Conservation (phyloP, 2,797 vertebrate genomes). For the Remorina albescens region DNA sequence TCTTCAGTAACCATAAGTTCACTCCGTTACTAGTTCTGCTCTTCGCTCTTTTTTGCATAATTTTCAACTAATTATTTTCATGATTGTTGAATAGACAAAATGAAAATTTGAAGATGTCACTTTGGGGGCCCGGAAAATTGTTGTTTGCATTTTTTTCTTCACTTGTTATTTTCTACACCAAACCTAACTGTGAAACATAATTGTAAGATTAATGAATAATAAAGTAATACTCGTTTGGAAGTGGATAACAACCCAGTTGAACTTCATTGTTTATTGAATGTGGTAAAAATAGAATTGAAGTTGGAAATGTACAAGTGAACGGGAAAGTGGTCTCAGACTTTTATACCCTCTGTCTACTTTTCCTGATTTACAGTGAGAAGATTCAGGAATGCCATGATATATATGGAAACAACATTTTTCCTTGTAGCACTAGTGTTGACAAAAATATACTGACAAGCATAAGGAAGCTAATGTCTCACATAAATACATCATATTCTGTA, state of each 20-base stretch:
- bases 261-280: neutral
- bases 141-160: too few relatives aligned
- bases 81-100: neutral
- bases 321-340: too few relatives aligned
- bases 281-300: neutral
- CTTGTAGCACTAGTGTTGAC: neutral
- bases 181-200: neutral
- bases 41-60: neutral
- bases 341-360: too few relatives aligned
- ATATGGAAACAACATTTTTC: constrained; percentile 1
- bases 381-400: neutral
- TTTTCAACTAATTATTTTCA: neutral
- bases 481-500: too few relatives aligned
- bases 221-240: neutral
- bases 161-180: too few relatives aligned
- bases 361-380: neutral
- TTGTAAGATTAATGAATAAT: neutral
- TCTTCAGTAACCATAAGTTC: neutral
- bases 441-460: neutral
- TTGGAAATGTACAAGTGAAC: too few relatives aligned
- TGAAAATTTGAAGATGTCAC: neutral
- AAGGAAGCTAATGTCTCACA: too few relatives aligned
- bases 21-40: neutral
- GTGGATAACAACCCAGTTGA: neutral
- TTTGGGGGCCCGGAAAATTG: too few relatives aligned